Percentiles rank a stretch among this genome's conserved stretches.
These are phyloP conservation scores for Dendroctonus valens DNA, from an alignment of 1,140 invertebrate species.

Conservation along the genomic window DNA sequence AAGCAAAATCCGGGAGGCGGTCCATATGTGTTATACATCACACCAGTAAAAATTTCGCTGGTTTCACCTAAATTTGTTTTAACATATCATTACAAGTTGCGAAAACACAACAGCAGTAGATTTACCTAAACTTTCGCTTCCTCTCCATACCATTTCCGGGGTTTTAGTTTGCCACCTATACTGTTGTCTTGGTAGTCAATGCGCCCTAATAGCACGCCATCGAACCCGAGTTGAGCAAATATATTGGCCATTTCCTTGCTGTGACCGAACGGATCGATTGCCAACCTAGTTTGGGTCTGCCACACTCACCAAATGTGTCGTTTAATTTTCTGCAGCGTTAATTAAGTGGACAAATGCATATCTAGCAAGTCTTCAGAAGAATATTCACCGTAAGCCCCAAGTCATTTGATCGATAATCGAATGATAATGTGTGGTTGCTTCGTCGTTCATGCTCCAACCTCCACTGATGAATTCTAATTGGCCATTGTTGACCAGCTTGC, in stretches of 20 bases:
- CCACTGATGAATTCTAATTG: conserved; percentile 74
- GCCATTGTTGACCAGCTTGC: conserved; percentile 56
- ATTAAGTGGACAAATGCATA: background rate
- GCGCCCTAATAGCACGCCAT: conserved; percentile 73
- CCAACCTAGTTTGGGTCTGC: conserved; percentile 67
- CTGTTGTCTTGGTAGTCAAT: conserved; percentile 75
- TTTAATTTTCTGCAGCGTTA: conserved; percentile 32
- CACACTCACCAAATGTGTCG: conserved; percentile 66
- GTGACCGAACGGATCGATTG: conserved; percentile 78
- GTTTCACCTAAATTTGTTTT: conserved; percentile 50
- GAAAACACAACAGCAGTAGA: conserved; percentile 11
- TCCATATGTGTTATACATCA: conserved; percentile 57
- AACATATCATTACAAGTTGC: background rate
- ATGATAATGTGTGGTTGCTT: conserved; percentile 75
- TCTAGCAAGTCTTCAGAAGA: background rate
- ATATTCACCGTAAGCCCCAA: conserved; percentile 56
- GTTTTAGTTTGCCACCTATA: conserved; percentile 59
- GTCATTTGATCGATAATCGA: conserved; percentile 82
- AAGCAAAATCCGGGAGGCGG: conserved; percentile 71
- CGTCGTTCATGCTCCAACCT: conserved; percentile 79
- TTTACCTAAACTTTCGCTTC: conserved; percentile 57
- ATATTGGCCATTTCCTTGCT: conserved; percentile 67
- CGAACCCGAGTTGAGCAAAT: conserved; percentile 68
- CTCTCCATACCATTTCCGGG: conserved; percentile 77
- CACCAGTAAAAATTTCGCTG: conserved; percentile 47